Conservation (phyloP, 2,888 invertebrate species). For the Drosophila sordidula region DNA sequence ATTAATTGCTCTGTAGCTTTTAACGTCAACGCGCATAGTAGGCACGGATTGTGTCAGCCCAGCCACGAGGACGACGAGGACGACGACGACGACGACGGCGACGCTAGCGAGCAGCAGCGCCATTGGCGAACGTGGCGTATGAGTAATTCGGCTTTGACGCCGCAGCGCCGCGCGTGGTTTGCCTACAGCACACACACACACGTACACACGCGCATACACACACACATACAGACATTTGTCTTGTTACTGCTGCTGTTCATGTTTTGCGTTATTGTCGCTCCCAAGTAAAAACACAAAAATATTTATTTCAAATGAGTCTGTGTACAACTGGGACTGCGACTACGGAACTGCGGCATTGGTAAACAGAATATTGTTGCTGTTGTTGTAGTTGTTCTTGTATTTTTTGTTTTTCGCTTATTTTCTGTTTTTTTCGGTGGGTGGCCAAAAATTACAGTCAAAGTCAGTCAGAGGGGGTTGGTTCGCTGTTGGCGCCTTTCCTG, state of each 20-base stretch:
- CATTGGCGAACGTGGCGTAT: constrained; percentile 70
- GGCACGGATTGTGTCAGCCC: constrained; percentile 77
- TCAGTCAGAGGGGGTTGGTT: constrained; percentile 44
- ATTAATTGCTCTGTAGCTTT: constrained; percentile 81
- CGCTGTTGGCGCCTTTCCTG: constrained; percentile 70
- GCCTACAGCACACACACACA: constrained; percentile 58
- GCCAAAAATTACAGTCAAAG: constrained; percentile 73
- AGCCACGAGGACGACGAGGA: constrained; percentile 8
- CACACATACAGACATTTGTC: constrained; percentile 53
- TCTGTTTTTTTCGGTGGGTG: constrained; percentile 55
- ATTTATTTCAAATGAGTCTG: constrained; percentile 80
- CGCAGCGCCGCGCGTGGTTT: constrained; percentile 75
- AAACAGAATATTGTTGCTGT: constrained; percentile 55
- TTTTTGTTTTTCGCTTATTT: constrained; percentile 33
- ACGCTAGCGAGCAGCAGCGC: constrained; percentile 18
- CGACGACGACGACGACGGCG: background rate
- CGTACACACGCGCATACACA: constrained; percentile 24
- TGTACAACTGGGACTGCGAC: constrained; percentile 68
- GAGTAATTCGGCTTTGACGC: constrained; percentile 79
- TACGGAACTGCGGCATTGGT: constrained; percentile 64
- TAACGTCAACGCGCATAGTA: constrained; percentile 77
- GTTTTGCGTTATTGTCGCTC: constrained; percentile 80
- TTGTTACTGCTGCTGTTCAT: constrained; percentile 66
- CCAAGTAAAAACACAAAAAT: constrained; percentile 81
- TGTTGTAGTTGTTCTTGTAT: constrained; percentile 18